Conservation (phyloP, 1,140 invertebrate species). For the Diplogasteroides magnus region DNA sequence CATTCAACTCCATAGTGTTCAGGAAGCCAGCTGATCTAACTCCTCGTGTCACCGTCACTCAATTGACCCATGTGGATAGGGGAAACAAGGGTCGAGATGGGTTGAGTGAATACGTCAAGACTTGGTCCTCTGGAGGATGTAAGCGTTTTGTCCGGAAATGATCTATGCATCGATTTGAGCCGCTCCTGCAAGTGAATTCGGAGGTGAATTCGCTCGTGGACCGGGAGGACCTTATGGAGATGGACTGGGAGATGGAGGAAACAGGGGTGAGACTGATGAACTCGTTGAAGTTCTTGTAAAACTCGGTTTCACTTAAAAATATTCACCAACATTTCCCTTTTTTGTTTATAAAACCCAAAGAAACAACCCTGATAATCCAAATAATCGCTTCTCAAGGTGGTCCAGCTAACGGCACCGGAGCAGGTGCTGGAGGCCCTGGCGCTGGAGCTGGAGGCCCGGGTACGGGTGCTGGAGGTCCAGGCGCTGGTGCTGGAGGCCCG, state of each 20-base stretch:
- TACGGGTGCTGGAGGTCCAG: too few species aligned
- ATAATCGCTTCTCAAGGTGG: too few species aligned
- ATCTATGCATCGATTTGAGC: constrained; percentile 17
- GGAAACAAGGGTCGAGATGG: constrained; percentile 43
- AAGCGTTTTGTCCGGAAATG: constrained; percentile 12
- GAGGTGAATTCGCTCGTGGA: constrained; percentile 22
- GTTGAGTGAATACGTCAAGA: constrained; percentile 45
- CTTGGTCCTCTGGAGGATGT: constrained; percentile 36
- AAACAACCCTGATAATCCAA: too few species aligned
- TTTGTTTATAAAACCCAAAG: too few species aligned
- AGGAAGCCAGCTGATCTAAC: constrained; percentile 43
- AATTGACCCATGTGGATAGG: constrained; percentile 48
- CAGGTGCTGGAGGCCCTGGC: constrained; percentile 7
- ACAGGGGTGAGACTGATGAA: constrained; percentile 10
- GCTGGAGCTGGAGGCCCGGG: constrained; percentile 21
- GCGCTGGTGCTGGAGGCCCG: too few species aligned
- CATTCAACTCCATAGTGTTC: not conserved
- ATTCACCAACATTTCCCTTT: too few species aligned
- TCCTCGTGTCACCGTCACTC: constrained; percentile 49
- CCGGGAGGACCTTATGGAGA: constrained; percentile 24
- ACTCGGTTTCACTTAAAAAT: too few species aligned
- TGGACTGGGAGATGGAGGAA: constrained; percentile 31
- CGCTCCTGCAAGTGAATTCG: constrained; percentile 19
- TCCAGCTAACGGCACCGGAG: constrained; percentile 5
- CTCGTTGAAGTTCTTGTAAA: constrained; percentile 31